A percentile compares a stretch with the other conserved stretches of the same genome.
phyloP scores from a whole-genome alignment of 2,113 vertebrate genomes.

The Gracilinanus agilis region DNA sequence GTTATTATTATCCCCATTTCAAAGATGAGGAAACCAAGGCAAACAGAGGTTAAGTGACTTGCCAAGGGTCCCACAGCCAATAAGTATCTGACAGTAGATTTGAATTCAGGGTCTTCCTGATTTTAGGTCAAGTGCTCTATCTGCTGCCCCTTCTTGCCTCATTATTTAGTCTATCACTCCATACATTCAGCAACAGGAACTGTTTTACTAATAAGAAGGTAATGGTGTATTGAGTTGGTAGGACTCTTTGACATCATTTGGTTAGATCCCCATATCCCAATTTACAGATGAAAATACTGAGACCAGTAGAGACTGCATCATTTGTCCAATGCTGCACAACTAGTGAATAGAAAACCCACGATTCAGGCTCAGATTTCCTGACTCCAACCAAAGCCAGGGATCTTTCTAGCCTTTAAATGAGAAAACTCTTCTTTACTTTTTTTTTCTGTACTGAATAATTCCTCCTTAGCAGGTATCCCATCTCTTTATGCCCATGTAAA shows the following conservation, averaged over 20 bases:
- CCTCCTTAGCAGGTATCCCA: background rate
- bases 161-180: background rate
- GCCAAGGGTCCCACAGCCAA: no score
- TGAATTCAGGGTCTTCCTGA: no score
- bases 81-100: no score
- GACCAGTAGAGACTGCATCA: background rate
- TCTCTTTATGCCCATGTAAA: no score
- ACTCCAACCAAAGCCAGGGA: background rate
- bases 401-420: background rate
- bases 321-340: background rate
- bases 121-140: no score
- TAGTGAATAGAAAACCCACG: no score
- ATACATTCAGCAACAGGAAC: background rate
- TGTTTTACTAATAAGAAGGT: background rate
- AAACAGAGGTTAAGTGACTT: background rate
- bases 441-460: background rate
- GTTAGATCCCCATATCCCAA: background rate
- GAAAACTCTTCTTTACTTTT: background rate
- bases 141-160: no score
- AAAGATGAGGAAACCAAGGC: background rate
- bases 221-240: no score
- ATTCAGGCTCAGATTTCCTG: background rate
- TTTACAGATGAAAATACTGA: background rate
- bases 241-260: background rate
- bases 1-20: background rate